Evolutionary conservation across 2,888 invertebrate genomes (phyloP), one percentile per base, ranked within the genome.

Genomic region (Caenorhabditis angaria): DNA sequence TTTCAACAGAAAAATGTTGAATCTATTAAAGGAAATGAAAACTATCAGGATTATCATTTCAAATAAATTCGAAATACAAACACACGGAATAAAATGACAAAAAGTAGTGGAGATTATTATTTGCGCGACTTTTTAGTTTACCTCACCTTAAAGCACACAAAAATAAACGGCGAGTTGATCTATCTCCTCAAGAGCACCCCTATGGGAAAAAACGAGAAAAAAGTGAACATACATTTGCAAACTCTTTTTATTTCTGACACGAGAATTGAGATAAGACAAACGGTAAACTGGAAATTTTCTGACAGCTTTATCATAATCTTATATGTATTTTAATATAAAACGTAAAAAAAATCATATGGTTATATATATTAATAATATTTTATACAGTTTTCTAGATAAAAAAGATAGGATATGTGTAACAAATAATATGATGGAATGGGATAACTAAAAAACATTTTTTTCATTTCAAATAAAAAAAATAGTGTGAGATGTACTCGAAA

Each of bases 221-320:
- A 64, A 64, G 61, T 54, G 27, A 27, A 28, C 12, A 60, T 69
- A 69, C 64, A 64, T 56, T 24, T 50, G 59, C 14, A 59, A 35
- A 48, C 35, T 51, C 27, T 47, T 56, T 51, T 51, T 54, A 56
- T 54, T 50, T 10, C 10, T 28, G 28, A 20, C 29, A 55, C 25
- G 25, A 8, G 6, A 28, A n/a, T 32, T 41, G 41, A 12, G 41
- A 41, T 41, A 41, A 41, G 41, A 18, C 18, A 41, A 18, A 47
- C 24, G 10, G 35, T 48, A 57, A 35, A 51, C 51, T 27, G 55
- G 51, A 55, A 63, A 6, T 32, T 53, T 59, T 58, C 35, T 65
- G 50, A 63, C 41, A 41, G 41, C 41, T 41, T 41, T n/a, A n/a
- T n/a, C n/a, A n/a, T n/a, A 41, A 41, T 41, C 32, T 32, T 41